Evolutionary conservation across 2,797 vertebrate species (phyloP), one percentile per base, ranked within the genome.

Genomic region (Tokudaia muenninki): DNA sequence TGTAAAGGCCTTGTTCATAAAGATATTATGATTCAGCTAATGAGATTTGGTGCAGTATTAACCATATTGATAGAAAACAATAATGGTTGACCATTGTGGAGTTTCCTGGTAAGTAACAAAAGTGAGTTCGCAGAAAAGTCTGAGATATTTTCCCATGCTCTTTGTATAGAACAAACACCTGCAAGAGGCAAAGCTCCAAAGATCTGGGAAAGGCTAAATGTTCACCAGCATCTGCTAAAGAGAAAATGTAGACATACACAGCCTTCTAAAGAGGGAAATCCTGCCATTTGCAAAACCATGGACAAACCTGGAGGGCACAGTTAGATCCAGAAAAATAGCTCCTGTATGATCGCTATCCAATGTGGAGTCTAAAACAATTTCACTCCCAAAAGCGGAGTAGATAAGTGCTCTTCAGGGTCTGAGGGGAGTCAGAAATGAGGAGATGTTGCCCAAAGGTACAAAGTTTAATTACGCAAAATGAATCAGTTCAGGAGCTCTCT

Each of bases 161-260:
- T 92, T 72, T 79, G 2, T 59, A 57, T 16, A 80, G 21, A 29
- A 91, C 81, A 91, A 96, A 96, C 67, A 70, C 8, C 26, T 44
- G 3, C 6, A 44, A 94, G 92, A 92, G 65, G 83, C 22, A 19
- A 77, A 77, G 2, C 47, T 67, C 55, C 72, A 67, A 90, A 81
- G 65, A 80, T 19, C 22, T 9, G 67, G 22, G 13, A 44, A 47
- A 50, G 29, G 21, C 57, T 67, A 91, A 63, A 61, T 29, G 24
- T 2, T 26, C 65, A 57, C 44, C 17, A 67, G 1, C 0, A 75
- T 44, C 44, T 67, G 79, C 34, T 26, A 14, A 55, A 57, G 52
- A 77, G 13, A 47, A 57, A 47, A 87, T n/a, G 55, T 47, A 75
- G 50, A 67, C 19, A 4, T 14, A 52, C 59, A 37, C 0, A 29